Base-by-base conservation (phyloP, 2,113 vertebrate species). In the Etheostoma cragini region DNA sequence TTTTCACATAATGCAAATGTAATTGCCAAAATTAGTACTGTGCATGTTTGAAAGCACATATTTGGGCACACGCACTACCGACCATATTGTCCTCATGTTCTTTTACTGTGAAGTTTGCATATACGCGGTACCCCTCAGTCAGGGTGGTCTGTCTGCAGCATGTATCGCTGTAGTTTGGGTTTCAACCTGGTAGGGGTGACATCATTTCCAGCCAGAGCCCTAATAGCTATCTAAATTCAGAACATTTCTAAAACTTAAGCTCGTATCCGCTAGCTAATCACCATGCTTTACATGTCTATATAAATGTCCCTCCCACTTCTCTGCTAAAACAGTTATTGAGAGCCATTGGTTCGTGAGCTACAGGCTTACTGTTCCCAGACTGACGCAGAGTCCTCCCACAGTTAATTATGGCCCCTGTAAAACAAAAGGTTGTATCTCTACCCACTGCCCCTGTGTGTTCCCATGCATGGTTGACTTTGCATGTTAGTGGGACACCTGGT, bases 101-200 rank as follows among this genome's bases (percentile, higher is more conserved):
- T 83, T 86, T 88, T 72, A 80, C 46, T 53, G 57, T 70, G 63
- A 78, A 52, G 71, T 82, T 84, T 88, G 76, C 80, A 73, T 86
- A 82, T 78, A 76, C 84, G 46, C 62, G 80, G 69, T 79, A 5
- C 81, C 71, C 45, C 79, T 74, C 77, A 61, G 69, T 78, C 58
- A 46, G 49, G 81, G 83, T 73, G 73, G 81, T 87, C 86, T 80
- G 84, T 83, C 80, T 90, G 74, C 82, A 47, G 72, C 63, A 35
- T 72, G 84, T 87, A 90, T 88, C 68, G 33, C 72, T 80, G 66
- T 75, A 86, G 66, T 81, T 33, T 74, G 30, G 57, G 19, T 63
- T 35, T 45, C 80, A 57, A 22, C 14, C 60, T 17, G 50, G 49
- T 15, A 69, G 38, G 33, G 21, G 21, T 88, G 82, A 78, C 72